Base-by-base conservation (phyloP, 2,113 vertebrate genomes). In the Engraulis encrasicolus region DNA sequence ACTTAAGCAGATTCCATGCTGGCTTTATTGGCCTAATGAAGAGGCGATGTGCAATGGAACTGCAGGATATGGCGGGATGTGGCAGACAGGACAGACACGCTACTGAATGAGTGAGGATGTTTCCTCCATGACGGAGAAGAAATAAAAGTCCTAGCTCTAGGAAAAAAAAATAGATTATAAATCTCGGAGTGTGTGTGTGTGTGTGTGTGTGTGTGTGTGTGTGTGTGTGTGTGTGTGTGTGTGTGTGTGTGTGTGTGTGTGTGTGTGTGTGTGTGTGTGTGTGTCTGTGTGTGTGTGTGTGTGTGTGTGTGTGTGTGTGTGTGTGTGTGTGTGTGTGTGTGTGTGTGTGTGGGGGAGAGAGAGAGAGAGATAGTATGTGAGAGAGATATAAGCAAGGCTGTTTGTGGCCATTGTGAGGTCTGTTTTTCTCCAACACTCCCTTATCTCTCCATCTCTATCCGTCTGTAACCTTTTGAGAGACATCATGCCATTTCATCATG, bases 1-100 rank as follows among this genome's bases (percentile, higher is more conserved):
- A n/a, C n/a, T n/a, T n/a, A 78, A 45, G 50, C 85, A 50, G 84
- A 87, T 84, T 89, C 83, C 84, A 81, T n/a, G 17, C 84, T 82
- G 38, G 77, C 84, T 86, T 87, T 79, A 80, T 78, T 80, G 37
- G 45, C 45, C 12, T 82, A 50, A 87, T 88, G 85, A 85, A 78
- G 85, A 81, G 80, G 36, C n/a, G 40, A 81, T 82, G 49, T 78
- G 78, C 66, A 50, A 2, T 6, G 31, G 71, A 50, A 84, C 23
- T 37, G 80, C 38, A 71, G 66, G 61, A 79, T 17, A 50, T 40
- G 82, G 80, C 78, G n/a, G 80, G 48, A 12, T n/a, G n/a, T n/a
- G n/a, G n/a, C n/a, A n/a, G n/a, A n/a, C n/a, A n/a, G n/a, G n/a
- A n/a, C n/a, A n/a, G n/a, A n/a, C n/a, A 81, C 66, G 52, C 31